Evolutionary conservation across 2,797 vertebrate species (phyloP).

Genomic region (Acipenser oxyrinchus): DNA sequence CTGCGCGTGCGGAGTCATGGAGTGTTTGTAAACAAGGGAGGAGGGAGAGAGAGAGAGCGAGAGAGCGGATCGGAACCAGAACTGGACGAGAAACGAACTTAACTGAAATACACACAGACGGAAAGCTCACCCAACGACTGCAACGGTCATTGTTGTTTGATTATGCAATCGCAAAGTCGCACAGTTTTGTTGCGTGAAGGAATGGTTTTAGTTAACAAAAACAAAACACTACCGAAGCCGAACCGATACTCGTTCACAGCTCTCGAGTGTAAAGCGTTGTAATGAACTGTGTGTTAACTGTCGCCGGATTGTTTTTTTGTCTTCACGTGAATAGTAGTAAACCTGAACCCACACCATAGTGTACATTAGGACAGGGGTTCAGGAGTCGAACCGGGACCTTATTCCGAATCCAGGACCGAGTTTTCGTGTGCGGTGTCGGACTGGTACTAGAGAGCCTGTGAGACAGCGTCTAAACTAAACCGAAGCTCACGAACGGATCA

Average conservation of each 20-base stretch:
- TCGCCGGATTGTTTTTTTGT: too few relatives aligned
- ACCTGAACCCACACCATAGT: too few relatives aligned
- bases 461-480: too few relatives aligned
- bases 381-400: too few relatives aligned
- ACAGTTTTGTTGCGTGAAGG: background rate
- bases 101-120: background rate
- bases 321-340: too few relatives aligned
- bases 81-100: background rate
- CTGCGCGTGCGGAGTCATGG: slow-evolving; percentile 61
- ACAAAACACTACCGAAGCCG: background rate
- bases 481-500: too few relatives aligned
- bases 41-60: slow-evolving; percentile 43
- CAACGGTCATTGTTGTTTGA: too few relatives aligned
- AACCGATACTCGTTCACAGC: background rate
- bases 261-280: background rate
- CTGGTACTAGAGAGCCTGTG: background rate
- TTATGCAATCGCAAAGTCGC: background rate
- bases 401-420: too few relatives aligned
- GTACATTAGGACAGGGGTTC: too few relatives aligned
- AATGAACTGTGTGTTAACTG: too few relatives aligned
- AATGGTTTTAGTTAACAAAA: background rate
- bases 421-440: background rate
- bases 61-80: slow-evolving; percentile 1
- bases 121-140: background rate
- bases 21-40: slow-evolving; percentile 73